Percentiles rank a stretch among this genome's conserved stretches.
Conservation (phyloP, 2,113 vertebrate species). For the Pedetes capensis region DNA sequence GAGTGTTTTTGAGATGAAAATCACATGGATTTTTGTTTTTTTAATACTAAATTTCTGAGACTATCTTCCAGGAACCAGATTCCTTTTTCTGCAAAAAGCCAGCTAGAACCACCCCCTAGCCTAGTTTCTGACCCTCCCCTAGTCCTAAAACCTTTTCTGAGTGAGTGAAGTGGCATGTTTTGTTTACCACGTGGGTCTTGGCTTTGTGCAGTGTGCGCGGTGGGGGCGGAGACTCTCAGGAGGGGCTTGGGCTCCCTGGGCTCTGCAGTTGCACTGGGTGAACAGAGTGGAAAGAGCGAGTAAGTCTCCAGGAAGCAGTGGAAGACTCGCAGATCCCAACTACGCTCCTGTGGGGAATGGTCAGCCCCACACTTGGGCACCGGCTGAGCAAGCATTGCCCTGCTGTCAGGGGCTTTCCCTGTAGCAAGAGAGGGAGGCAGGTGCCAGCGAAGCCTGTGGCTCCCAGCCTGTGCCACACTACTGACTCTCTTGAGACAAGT, state of each 20-base stretch:
- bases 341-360: fast-evolving
- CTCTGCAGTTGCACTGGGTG: not conserved
- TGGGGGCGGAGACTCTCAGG: not conserved
- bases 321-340: not conserved
- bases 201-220: not conserved
- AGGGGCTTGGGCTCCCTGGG: too few relatives aligned
- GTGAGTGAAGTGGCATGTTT: not conserved
- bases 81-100: not conserved
- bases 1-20: not conserved
- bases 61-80: not conserved
- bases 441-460: fast-evolving
- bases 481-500: not conserved
- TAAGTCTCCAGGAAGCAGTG: not conserved
- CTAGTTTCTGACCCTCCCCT: not conserved
- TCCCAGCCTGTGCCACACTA: not conserved
- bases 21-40: not conserved
- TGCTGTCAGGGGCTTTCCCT: not conserved
- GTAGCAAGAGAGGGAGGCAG: not conserved
- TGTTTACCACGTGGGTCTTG: not conserved
- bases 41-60: not conserved
- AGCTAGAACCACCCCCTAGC: not conserved
- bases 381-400: too few relatives aligned
- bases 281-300: not conserved
- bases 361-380: too few relatives aligned
- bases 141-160: not conserved